Evolutionary conservation across 2,888 invertebrate genomes (phyloP), one percentile per base, ranked within the genome.

Genomic region (Andricus quercusramuli): DNA sequence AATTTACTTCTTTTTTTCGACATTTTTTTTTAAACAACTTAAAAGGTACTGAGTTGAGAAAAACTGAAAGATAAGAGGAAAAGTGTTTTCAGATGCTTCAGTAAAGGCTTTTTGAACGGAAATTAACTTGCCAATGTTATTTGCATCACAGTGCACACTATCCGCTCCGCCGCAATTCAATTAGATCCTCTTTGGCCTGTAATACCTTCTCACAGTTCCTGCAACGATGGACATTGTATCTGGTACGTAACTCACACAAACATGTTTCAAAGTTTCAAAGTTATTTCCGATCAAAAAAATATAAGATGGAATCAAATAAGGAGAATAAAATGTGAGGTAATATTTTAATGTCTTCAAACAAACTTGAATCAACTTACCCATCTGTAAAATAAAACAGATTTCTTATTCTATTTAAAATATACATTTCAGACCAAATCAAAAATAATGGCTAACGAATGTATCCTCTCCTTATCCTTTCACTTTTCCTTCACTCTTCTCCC

Each of bases 101-200:
- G 20, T 11, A 29, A 70, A 70, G 47, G 25, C 70, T 29, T 70
- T 51, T 20, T 9, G 70, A 70, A 70, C 29, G 70, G 51, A 70
- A 70, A 70, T 70, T 51, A 70, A 70, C 51, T 70, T 70, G 47
- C 51, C 70, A 22, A 22, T 22, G n/a, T 22, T 51, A 29, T 70
- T 51, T 32, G 51, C 70, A 67, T 67, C 22, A 15, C 67, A 65
- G n/a, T 65, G n/a, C 11, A 51, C 29, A 20, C 70, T n/a, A n/a
- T 32, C 47, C 51, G 2, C 51, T 51, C 47, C n/a, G 47, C 44
- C 47, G 29, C 68, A 29, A 70, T 51, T 70, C 51, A 51, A 70
- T 70, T 70, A 70, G 51, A 70, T 70, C 70, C 51, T 70, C 29
- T 67, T 44, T n/a, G 56, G 70, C 25, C 8, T 22, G 70, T 51